Percentiles rank a stretch among this genome's conserved stretches.
These are phyloP conservation scores for Spheniscus mendiculus DNA, from an alignment of 2,113 vertebrate genomes.

Conservation along the genomic window DNA sequence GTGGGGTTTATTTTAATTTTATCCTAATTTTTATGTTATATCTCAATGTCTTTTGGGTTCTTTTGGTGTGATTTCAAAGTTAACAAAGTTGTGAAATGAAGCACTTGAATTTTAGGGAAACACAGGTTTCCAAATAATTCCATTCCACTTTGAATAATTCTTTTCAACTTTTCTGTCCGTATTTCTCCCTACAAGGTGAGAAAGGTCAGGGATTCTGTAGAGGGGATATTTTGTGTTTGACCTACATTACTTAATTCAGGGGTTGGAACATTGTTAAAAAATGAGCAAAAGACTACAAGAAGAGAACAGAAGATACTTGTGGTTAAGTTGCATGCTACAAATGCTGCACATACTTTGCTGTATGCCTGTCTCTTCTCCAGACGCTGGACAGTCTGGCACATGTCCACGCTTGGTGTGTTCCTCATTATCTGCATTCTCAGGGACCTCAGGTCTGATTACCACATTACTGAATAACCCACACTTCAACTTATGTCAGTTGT, in stretches of 20 bases:
- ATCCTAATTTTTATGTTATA: neutral
- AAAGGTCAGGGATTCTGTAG: neutral
- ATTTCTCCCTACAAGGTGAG: neutral
- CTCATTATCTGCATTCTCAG: slow-evolving; percentile 16
- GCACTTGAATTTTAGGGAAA: neutral
- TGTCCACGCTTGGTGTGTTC: neutral
- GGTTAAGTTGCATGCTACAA: neutral
- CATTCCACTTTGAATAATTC: neutral
- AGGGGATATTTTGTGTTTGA: neutral
- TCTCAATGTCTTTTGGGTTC: neutral
- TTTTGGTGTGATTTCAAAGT: neutral
- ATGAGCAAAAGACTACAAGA: neutral
- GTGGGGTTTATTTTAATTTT: neutral
- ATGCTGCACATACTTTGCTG: neutral
- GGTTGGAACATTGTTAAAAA: neutral
- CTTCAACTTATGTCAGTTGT: neutral
- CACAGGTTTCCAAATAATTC: neutral
- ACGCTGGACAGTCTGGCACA: neutral
- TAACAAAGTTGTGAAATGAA: neutral
- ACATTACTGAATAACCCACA: neutral
- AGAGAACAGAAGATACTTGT: neutral
- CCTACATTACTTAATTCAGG: neutral
- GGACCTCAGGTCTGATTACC: neutral
- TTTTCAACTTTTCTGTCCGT: neutral
- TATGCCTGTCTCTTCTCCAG: neutral